Evolutionary conservation across 2,888 invertebrate genomes (phyloP), one percentile per base, ranked within the genome.

Genomic region (Chrysolina americana): DNA sequence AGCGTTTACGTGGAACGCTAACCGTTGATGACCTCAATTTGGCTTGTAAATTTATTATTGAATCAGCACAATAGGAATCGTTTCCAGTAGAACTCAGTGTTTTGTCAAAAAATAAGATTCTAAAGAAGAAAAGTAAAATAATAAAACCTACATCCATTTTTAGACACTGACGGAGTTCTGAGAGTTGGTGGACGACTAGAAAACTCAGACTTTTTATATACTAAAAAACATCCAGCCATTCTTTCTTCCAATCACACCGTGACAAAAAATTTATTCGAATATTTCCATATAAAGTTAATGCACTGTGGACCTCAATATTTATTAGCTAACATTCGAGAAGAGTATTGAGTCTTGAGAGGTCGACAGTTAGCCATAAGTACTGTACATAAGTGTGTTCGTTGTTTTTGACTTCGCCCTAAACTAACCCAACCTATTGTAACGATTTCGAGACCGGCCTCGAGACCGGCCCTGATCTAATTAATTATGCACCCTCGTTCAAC

Each of bases 131-230:
- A 47, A 65, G 9, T 65, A 21, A 5, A 21, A n/a, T n/a, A n/a
- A n/a, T n/a, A n/a, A n/a, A 65, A 13, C n/a, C n/a, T 44, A 17
- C 41, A 41, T 44, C 59, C 69, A 23, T 69, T 59, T 44, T 4
- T 69, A 6, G 59, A 47, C 15, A 21, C 8, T n/a, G 48, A 59
- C 28, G 44, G 56, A 15, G 10, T 72, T 41, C 9, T 72, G 44
- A 53, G 72, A 17, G 66, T 72, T 17, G 72, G 72, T 6, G 72
- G 72, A 47, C 28, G 72, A 19, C 48, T 72, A n/a, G 9, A 62
- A 41, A 47, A 59, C n/a, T 66, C 72, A 10, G 11, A 17, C 5
- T 66, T 47, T 23, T 5, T 19, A 2, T 9, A 15, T 9, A 21
- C 47, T 63, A 63, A 63, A 70, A 70, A 53, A 63, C 64, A 70